phyloP scores from a whole-genome alignment of 2,797 vertebrate species.

The Chelon auratus region DNA sequence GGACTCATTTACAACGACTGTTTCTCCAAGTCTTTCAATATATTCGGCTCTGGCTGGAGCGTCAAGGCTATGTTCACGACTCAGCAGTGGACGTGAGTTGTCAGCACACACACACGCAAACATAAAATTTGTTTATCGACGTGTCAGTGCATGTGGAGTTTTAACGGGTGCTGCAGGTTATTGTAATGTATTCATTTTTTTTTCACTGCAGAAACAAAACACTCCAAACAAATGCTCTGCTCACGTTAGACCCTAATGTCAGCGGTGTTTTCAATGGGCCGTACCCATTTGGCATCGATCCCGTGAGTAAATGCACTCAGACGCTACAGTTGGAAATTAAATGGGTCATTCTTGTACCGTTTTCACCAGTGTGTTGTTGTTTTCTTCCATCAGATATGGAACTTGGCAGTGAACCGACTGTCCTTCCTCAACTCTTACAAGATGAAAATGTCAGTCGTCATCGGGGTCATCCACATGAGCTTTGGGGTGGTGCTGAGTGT shows the following conservation, averaged over 20 bases:
- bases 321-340: not conserved
- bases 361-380: conserved; percentile 23
- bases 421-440: conserved; percentile 98
- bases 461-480: conserved; percentile 95
- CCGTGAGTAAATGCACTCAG: conserved; percentile 84
- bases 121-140: not conserved
- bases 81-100: conserved; percentile 90
- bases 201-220: conserved; percentile 82
- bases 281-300: conserved; percentile 96
- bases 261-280: conserved; percentile 92
- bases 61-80: conserved; percentile 90
- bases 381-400: conserved; percentile 91
- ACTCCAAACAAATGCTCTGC: conserved; percentile 79
- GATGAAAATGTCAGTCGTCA: conserved; percentile 99
- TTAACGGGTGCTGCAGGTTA: not conserved
- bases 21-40: conserved; percentile 94
- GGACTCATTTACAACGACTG: conserved; percentile 98
- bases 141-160: not conserved
- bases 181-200: not conserved
- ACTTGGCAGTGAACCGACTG: conserved; percentile 94
- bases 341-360: not conserved
- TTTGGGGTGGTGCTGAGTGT: conserved; percentile 93
- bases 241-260: conserved; percentile 91
- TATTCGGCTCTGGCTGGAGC: conserved; percentile 95
- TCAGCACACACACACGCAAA: conserved; percentile 2